Evolutionary conservation across 64 coral and sea anemone species (phyloP).

Genomic region (Pocillopora verrucosa): DNA sequence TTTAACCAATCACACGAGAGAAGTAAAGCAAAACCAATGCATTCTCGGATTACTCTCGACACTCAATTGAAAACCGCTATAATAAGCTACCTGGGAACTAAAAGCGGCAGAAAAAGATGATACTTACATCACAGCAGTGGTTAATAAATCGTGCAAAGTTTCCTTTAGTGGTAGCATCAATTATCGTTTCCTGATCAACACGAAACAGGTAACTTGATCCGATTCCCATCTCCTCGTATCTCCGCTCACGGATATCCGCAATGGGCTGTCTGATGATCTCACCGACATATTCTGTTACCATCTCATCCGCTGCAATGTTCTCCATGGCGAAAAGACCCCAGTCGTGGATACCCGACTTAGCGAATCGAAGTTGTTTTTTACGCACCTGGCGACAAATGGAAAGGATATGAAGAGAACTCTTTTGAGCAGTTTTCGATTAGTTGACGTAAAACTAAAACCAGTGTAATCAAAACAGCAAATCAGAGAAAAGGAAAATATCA

Average conservation of each 20-base stretch:
- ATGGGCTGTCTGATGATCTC: constrained; percentile 92
- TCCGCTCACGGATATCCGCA: constrained; percentile 83
- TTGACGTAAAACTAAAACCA: no score
- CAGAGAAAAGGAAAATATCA: no score
- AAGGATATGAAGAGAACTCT: no score
- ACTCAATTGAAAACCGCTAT: background rate
- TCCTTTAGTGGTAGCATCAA: constrained; percentile 91
- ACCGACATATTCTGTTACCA: constrained; percentile 97
- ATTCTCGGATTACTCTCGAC: no score
- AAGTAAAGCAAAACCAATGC: no score
- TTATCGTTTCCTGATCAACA: constrained; percentile 91
- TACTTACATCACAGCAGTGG: constrained; percentile 98
- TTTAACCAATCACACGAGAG: no score
- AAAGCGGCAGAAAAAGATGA: background rate
- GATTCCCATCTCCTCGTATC: constrained; percentile 90
- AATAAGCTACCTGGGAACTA: background rate
- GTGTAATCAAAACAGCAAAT: no score
- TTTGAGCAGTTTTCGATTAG: background rate
- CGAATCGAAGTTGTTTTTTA: constrained; percentile 94
- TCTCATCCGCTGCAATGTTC: constrained; percentile 93
- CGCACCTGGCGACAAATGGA: constrained; percentile 68
- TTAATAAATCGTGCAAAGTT: constrained; percentile 98
- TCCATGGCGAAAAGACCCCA: constrained; percentile 97
- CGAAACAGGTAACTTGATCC: constrained; percentile 96
- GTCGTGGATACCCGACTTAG: constrained; percentile 92